These are phyloP conservation scores for Aphaenogaster ashmeadi DNA, from an alignment of 1,140 invertebrate species.

Conservation along the genomic window DNA sequence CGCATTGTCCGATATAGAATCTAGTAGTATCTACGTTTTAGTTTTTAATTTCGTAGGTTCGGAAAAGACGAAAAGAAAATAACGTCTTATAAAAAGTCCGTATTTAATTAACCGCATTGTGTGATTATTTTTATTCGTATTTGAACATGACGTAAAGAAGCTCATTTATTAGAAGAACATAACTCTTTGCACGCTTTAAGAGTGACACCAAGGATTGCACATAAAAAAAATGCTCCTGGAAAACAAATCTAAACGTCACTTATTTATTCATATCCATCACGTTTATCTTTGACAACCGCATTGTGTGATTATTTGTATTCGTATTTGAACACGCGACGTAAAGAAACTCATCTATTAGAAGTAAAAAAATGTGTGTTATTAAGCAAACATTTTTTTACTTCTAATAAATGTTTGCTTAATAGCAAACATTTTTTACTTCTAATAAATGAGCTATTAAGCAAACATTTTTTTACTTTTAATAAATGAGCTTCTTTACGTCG, in stretches of 20 bases:
- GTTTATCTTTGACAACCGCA: not conserved
- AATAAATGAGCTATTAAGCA: not conserved
- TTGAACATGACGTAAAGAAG: not conserved
- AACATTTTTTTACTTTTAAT: not conserved
- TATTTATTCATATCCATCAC: constrained; percentile 1
- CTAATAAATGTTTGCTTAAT: no score
- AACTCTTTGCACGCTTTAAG: not conserved
- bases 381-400: no score
- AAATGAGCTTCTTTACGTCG: not conserved
- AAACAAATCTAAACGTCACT: constrained; percentile 8
- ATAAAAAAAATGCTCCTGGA: constrained; percentile 8
- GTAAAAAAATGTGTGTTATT: no score
- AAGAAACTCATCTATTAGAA: not conserved
- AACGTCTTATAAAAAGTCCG: not conserved
- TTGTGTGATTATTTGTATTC: not conserved
- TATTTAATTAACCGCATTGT: not conserved
- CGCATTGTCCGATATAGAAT: not conserved
- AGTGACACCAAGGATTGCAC: not conserved
- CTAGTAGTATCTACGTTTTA: not conserved
- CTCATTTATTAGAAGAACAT: constrained; percentile 15
- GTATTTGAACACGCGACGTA: not conserved
- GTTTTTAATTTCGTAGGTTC: not conserved
- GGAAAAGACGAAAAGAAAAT: not conserved
- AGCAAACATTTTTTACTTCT: not conserved
- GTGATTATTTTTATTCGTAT: not conserved